phyloP scores from a whole-genome alignment of 2,113 vertebrate species.

The Anseranas semipalmata region DNA sequence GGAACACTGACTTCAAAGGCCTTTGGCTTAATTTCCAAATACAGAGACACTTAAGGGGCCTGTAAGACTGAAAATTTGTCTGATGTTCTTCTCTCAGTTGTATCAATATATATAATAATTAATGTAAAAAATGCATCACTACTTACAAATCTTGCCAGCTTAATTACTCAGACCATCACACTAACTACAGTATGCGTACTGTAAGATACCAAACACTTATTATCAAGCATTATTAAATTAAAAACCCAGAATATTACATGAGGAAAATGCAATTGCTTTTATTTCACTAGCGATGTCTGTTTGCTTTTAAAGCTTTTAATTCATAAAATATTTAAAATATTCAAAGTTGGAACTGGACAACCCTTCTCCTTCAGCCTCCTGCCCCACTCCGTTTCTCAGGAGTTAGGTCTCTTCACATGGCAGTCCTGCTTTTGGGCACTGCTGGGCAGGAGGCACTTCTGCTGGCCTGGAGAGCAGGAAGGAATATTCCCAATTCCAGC shows the following conservation, averaged over 20 bases:
- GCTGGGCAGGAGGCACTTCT: not conserved
- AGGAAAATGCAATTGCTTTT: not conserved
- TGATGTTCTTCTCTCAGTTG: not conserved
- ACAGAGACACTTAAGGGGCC: not conserved
- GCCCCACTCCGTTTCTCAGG: not conserved
- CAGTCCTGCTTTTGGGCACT: not conserved
- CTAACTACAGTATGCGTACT: not conserved
- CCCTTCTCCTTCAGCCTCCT: not conserved
- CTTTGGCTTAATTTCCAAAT: not conserved
- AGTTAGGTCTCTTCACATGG: not conserved
- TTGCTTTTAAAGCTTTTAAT: not conserved
- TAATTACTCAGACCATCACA: not conserved
- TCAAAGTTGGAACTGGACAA: not conserved
- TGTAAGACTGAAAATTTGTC: not conserved
- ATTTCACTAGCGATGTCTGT: not conserved
- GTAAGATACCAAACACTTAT: not conserved
- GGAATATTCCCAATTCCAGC: not conserved
- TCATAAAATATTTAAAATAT: not conserved
- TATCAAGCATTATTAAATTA: not conserved
- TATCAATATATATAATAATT: not conserved
- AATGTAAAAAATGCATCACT: not conserved
- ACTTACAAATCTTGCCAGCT: not conserved
- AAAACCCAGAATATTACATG: not conserved
- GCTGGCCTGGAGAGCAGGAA: not conserved
- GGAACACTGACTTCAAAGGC: not conserved